These are phyloP conservation scores for Sternarchorhynchus goeldii DNA, from an alignment of 2,797 vertebrate species.

Conservation along the genomic window DNA sequence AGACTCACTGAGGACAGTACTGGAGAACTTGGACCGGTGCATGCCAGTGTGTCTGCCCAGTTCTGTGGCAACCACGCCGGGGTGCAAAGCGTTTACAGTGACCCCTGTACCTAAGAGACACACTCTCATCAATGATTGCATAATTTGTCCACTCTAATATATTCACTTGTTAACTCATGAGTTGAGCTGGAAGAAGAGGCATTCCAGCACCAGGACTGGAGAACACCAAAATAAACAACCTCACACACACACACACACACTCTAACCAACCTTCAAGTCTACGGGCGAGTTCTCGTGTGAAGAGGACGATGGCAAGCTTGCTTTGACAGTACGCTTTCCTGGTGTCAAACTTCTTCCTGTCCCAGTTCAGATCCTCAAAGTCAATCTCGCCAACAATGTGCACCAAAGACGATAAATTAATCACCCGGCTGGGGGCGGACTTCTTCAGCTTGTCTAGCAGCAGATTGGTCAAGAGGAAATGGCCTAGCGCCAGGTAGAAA, in stretches of 20 bases:
- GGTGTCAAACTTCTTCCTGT: slow-evolving; percentile 82
- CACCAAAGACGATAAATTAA: slow-evolving; percentile 85
- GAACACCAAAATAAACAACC: too few relatives aligned
- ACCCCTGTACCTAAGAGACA: slow-evolving; percentile 75
- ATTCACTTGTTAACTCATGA: too few relatives aligned
- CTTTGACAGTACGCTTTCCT: slow-evolving; percentile 89
- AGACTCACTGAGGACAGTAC: slow-evolving; percentile 75
- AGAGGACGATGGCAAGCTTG: slow-evolving; percentile 85
- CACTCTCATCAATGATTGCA: neutral
- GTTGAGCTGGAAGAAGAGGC: too few relatives aligned
- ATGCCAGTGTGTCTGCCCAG: slow-evolving; percentile 83
- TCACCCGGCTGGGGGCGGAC: slow-evolving; percentile 81
- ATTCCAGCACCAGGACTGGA: too few relatives aligned
- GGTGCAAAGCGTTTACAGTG: slow-evolving; percentile 81
- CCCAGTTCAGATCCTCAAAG: slow-evolving; percentile 86
- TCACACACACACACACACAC: slow-evolving; percentile 43
- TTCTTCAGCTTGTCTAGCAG: slow-evolving; percentile 83
- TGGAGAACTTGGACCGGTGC: slow-evolving; percentile 81
- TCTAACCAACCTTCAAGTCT: slow-evolving; percentile 77
- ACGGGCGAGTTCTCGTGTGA: slow-evolving; percentile 83
- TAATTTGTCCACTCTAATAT: too few relatives aligned
- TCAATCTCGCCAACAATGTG: slow-evolving; percentile 82
- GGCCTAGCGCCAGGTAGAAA: slow-evolving; percentile 68
- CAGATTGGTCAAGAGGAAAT: slow-evolving; percentile 86
- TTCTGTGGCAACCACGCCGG: slow-evolving; percentile 83